These are phyloP conservation scores for Noctua fimbriata DNA, from an alignment of 2,888 invertebrate species.

Conservation along the genomic window DNA sequence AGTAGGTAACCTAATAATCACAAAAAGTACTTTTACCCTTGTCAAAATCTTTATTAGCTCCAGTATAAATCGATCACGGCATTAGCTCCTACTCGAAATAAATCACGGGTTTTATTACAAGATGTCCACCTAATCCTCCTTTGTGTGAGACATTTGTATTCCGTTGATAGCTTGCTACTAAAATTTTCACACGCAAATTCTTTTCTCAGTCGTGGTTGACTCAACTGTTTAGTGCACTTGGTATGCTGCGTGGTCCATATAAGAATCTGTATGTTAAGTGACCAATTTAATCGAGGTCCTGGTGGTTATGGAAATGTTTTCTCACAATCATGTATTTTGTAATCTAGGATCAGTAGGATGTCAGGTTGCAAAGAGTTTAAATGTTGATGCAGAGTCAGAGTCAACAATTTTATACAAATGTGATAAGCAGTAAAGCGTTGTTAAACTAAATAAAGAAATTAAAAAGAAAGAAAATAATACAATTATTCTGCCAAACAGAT, in stretches of 20 bases:
- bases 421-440: background rate
- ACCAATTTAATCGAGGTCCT: conserved; percentile 12
- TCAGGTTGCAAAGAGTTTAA: background rate
- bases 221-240: conserved; percentile 32
- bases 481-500: background rate
- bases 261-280: conserved; percentile 42
- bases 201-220: conserved; percentile 34
- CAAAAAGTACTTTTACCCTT: conserved; percentile 9
- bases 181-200: conserved; percentile 52
- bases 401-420: background rate
- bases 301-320: conserved; percentile 13
- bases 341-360: background rate
- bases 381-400: background rate
- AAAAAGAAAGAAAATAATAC: background rate
- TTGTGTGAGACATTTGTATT: conserved; percentile 48
- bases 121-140: conserved; percentile 15
- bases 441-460: background rate
- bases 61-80: conserved; percentile 47
- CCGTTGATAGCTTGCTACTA: conserved; percentile 23
- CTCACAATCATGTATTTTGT: conserved; percentile 11
- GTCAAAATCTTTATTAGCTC: conserved; percentile 24
- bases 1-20: background rate
- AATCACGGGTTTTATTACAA: conserved; percentile 52
- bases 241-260: conserved; percentile 37
- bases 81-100: conserved; percentile 24